phyloP scores from a whole-genome alignment of 2,888 invertebrate species.

The Cybosia mesomella region DNA sequence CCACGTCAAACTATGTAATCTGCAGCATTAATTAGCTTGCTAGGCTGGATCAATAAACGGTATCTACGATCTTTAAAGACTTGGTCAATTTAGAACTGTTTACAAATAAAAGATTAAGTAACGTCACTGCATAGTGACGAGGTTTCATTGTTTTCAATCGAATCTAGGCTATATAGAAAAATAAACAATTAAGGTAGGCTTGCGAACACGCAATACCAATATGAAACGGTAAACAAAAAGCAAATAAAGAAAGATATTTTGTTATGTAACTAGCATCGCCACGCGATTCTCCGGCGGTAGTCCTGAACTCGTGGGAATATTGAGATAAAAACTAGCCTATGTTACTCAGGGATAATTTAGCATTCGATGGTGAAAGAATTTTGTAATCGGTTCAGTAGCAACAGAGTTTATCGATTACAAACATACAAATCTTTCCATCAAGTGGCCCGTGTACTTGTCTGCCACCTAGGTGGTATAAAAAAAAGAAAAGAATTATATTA shows the following conservation, averaged over 20 bases:
- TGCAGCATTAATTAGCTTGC: neutral
- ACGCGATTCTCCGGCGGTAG: no score
- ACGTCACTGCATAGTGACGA: constrained; percentile 10
- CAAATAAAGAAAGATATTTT: neutral
- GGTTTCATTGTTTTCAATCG: constrained; percentile 12
- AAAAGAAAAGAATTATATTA: neutral
- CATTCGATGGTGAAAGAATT: no score
- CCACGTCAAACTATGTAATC: neutral
- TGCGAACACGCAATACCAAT: neutral
- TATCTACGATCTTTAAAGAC: constrained; percentile 8
- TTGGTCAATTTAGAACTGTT: constrained; percentile 39
- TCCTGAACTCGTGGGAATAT: no score
- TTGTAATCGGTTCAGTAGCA: no score
- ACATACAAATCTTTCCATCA: no score
- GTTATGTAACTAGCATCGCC: neutral
- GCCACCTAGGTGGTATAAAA: no score
- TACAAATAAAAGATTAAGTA: constrained; percentile 29
- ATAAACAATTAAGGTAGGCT: neutral
- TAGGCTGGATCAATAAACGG: neutral
- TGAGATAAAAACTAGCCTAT: no score
- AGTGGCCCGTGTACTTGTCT: no score
- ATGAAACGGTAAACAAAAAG: neutral
- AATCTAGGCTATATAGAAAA: neutral
- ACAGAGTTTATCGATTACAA: no score
- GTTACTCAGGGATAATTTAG: no score